A percentile compares a stretch with the other conserved stretches of the same genome.
These are phyloP conservation scores for Podiceps cristatus DNA, from an alignment of 2,113 vertebrate genomes.

Conservation along the genomic window DNA sequence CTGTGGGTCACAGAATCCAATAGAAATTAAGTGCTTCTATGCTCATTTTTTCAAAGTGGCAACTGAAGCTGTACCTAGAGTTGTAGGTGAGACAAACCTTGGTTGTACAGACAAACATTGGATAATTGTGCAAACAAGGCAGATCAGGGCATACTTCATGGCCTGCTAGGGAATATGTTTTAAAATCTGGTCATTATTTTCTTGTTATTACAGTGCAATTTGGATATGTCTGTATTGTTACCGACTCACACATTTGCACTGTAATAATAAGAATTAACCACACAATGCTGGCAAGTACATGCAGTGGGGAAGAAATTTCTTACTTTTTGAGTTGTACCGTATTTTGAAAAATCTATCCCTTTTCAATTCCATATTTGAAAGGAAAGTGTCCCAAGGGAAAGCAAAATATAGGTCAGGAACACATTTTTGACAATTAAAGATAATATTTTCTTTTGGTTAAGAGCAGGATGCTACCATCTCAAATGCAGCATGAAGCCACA, in stretches of 20 bases:
- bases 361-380: not conserved
- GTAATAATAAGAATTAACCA: not conserved
- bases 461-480: not conserved
- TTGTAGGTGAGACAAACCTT: not conserved
- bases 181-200: not conserved
- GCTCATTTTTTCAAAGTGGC: not conserved
- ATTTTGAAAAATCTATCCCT: not conserved
- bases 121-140: not conserved
- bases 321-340: not conserved
- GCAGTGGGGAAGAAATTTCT: not conserved
- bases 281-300: not conserved
- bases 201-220: not conserved
- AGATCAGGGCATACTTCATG: not conserved
- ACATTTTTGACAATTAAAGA: not conserved
- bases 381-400: not conserved
- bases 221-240: not conserved
- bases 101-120: not conserved
- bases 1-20: not conserved
- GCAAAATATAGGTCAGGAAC: not conserved
- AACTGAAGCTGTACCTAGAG: not conserved
- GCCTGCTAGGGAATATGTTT: not conserved
- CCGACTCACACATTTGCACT: not conserved
- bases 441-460: not conserved
- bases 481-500: not conserved
- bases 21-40: not conserved